Evolutionary conservation across 64 coral and sea anemone species (phyloP).

Genomic region (Hydrozoanthus tunicans): DNA sequence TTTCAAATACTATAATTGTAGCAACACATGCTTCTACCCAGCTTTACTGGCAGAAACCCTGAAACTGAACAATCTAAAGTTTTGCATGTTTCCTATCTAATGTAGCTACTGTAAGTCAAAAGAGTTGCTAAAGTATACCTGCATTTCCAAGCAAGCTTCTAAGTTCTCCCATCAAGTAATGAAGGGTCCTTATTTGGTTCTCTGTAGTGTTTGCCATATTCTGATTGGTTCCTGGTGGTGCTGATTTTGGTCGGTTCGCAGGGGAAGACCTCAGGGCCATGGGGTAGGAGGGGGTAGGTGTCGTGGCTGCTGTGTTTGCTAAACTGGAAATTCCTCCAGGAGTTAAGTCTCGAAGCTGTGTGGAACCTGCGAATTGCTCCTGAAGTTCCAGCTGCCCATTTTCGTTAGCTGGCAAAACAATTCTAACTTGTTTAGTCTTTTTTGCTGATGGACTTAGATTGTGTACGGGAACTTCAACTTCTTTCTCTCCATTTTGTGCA

Average conservation of each 20-base stretch:
- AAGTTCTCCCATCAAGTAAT: constrained; percentile 86
- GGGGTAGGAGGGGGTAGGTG: neutral
- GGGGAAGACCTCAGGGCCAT: neutral
- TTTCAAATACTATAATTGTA: too few relatives aligned
- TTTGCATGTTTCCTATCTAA: too few relatives aligned
- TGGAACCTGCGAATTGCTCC: neutral
- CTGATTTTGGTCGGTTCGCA: constrained; percentile 36
- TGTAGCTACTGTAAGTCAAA: too few relatives aligned
- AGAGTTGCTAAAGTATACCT: constrained; percentile 19
- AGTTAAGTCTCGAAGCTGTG: neutral
- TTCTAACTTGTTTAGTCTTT: constrained; percentile 74
- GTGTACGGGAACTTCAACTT: constrained; percentile 4
- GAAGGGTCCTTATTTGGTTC: constrained; percentile 74
- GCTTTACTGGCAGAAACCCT: too few relatives aligned
- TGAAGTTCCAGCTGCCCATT: neutral
- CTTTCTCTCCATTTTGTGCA: neutral
- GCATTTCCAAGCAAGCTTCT: constrained; percentile 74
- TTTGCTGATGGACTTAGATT: constrained; percentile 1
- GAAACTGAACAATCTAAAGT: too few relatives aligned
- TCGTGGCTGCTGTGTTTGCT: neutral
- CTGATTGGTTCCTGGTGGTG: constrained; percentile 29
- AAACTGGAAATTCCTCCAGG: neutral
- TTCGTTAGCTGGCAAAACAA: constrained; percentile 63
- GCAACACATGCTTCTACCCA: too few relatives aligned
- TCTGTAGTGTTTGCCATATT: constrained; percentile 47